A percentile compares a stretch with the other conserved stretches of the same genome.
phyloP scores from a whole-genome alignment of 2,113 vertebrate species.

The Oncorhynchus clarkii region DNA sequence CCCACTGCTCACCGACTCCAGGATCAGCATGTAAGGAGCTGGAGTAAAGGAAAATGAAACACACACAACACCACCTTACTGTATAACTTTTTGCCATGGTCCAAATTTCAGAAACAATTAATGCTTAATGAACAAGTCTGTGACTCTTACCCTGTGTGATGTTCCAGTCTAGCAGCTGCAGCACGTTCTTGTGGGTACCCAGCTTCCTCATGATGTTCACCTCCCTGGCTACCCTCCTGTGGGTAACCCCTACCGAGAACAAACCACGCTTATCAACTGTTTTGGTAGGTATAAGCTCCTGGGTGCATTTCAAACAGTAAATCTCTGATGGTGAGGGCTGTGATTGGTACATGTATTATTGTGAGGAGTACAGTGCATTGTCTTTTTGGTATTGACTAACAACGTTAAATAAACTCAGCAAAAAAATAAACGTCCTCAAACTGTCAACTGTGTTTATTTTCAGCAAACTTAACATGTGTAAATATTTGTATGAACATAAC shows the following conservation, averaged over 20 bases:
- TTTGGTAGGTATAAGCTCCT: not conserved
- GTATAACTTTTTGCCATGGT: too few species aligned
- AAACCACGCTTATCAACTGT: not conserved
- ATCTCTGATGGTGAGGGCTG: too few species aligned
- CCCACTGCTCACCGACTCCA: slow-evolving; percentile 43
- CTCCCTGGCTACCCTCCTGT: slow-evolving; percentile 24
- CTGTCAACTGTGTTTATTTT: too few species aligned
- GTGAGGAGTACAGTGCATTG: too few species aligned
- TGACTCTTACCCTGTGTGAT: not conserved
- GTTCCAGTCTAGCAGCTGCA: slow-evolving; percentile 17
- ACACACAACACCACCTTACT: not conserved
- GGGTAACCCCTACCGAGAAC: slow-evolving; percentile 13
- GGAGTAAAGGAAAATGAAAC: not conserved
- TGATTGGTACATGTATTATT: not conserved
- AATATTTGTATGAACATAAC: too few species aligned
- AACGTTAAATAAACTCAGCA: too few species aligned
- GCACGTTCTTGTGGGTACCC: slow-evolving; percentile 34
- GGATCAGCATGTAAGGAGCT: slow-evolving; percentile 44
- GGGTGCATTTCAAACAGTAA: not conserved
- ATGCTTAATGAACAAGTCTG: not conserved
- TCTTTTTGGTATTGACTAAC: not conserved
- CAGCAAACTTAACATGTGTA: too few species aligned
- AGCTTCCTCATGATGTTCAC: slow-evolving; percentile 39
- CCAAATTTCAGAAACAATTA: too few species aligned
- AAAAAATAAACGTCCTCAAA: too few species aligned